Evolutionary conservation across 2,113 vertebrate genomes (phyloP).

Genomic region (Equus przewalskii): DNA sequence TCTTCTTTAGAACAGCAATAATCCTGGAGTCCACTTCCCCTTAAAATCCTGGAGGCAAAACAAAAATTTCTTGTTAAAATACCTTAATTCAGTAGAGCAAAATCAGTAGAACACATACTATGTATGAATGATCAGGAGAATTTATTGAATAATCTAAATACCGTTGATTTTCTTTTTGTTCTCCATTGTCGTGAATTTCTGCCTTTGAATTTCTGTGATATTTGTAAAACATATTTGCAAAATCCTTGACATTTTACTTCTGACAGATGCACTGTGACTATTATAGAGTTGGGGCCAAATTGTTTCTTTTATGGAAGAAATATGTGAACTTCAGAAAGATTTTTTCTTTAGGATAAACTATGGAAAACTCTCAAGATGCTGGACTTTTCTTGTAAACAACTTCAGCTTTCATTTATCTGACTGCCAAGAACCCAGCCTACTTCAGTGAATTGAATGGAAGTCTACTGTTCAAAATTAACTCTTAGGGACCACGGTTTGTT

Average conservation of each 20-base stretch:
- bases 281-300: neutral
- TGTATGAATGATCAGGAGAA: conserved; percentile 59
- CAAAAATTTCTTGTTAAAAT: conserved; percentile 85
- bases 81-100: conserved; percentile 77
- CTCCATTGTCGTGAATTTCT: neutral
- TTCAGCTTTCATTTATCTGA: conserved; percentile 67
- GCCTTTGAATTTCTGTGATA: conserved; percentile 23
- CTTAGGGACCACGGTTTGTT: conserved; percentile 41
- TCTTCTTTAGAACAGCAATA: conserved; percentile 79
- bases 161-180: conserved; percentile 15
- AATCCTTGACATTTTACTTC: conserved; percentile 56
- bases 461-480: conserved; percentile 66
- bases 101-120: conserved; percentile 69
- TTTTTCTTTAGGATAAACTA: conserved; percentile 45
- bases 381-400: conserved; percentile 36
- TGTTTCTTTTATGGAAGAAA: conserved; percentile 54
- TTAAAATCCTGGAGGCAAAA: conserved; percentile 81
- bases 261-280: conserved; percentile 38
- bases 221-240: conserved; percentile 31
- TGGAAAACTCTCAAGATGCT: neutral
- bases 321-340: neutral
- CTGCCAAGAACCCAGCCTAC: neutral
- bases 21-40: conserved; percentile 73
- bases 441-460: neutral
- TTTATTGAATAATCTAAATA: conserved; percentile 69